phyloP scores from a whole-genome alignment of 1,140 invertebrate species.

The Homarus americanus region DNA sequence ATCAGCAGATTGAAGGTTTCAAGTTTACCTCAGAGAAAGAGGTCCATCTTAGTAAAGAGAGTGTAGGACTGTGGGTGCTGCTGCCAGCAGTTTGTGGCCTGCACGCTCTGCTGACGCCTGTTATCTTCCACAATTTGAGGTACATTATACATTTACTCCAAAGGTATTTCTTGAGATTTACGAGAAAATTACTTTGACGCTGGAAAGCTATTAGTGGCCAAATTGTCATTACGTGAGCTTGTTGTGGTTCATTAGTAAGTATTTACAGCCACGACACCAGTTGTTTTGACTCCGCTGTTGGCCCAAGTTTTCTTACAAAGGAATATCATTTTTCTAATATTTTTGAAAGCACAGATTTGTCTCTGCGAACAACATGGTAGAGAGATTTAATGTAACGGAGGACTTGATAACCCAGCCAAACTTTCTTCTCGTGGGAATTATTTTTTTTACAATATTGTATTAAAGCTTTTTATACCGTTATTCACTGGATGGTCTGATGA shows the following conservation, averaged over 20 bases:
- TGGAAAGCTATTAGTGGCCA: background rate
- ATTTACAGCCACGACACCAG: background rate
- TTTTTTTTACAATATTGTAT: no score
- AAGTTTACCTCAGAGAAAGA: background rate
- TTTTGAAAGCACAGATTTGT: no score
- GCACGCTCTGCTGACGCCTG: background rate
- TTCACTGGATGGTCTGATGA: no score
- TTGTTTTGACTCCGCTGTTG: background rate
- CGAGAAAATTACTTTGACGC: background rate
- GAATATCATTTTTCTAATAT: no score
- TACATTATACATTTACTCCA: background rate
- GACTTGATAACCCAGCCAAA: no score
- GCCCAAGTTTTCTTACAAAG: background rate
- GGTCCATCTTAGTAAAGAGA: no score
- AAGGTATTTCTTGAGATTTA: background rate
- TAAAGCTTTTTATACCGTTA: no score
- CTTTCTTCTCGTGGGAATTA: no score
- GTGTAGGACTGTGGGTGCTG: background rate
- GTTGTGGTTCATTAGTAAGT: background rate
- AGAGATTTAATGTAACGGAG: no score
- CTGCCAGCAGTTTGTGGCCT: background rate
- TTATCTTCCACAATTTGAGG: background rate
- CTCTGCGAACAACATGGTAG: no score
- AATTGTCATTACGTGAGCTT: background rate
- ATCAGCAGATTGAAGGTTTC: background rate